A percentile compares a stretch with the other conserved stretches of the same genome.
These are phyloP conservation scores for Graphium colonna DNA, from an alignment of 2,888 invertebrate genomes.

Conservation along the genomic window DNA sequence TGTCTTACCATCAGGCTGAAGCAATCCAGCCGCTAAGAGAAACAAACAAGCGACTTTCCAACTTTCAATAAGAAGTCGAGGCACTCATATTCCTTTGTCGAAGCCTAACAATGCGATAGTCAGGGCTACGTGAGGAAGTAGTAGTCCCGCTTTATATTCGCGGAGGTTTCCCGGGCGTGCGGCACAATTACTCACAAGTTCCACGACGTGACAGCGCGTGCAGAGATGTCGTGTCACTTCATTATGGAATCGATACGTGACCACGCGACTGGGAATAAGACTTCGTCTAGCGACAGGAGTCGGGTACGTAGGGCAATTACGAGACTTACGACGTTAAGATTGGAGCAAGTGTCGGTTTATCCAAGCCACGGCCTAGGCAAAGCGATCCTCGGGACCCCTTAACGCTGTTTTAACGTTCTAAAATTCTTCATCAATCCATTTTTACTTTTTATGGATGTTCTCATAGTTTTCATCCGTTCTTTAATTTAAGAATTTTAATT, in stretches of 20 bases:
- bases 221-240: conserved; percentile 40
- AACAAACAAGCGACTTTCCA: conserved; percentile 1
- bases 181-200: conserved; percentile 29
- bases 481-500: no score
- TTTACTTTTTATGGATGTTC: no score
- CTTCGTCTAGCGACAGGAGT: neutral
- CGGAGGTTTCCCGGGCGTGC: conserved; percentile 23
- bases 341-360: no score
- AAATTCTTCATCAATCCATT: no score
- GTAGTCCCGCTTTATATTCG: conserved; percentile 20
- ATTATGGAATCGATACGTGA: conserved; percentile 48
- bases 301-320: neutral
- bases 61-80: conserved; percentile 4
- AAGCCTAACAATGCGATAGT: conserved; percentile 15
- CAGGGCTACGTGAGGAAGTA: conserved; percentile 14
- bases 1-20: neutral
- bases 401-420: no score
- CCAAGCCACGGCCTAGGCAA: no score
- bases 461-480: no score
- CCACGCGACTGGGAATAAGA: conserved; percentile 7
- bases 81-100: conserved; percentile 18
- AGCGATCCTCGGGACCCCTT: no score
- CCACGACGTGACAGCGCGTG: conserved; percentile 27
- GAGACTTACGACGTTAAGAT: neutral
- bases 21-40: no score